Evolutionary conservation across 2,113 vertebrate genomes (phyloP).

Genomic region (Mus pahari): DNA sequence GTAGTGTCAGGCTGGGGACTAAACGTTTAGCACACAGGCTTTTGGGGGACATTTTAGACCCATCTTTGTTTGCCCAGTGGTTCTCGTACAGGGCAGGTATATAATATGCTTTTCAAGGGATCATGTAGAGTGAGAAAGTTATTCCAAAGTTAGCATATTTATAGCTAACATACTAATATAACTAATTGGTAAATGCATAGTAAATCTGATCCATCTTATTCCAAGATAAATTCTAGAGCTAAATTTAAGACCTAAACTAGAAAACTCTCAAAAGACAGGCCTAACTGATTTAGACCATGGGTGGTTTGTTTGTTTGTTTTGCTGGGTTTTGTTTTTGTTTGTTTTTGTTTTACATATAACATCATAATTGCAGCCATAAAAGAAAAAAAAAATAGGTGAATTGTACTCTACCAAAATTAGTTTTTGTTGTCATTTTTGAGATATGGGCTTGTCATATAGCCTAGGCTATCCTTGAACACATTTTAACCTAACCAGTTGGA

Average conservation of each 20-base stretch:
- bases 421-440: neutral
- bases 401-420: neutral
- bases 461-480: neutral
- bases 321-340: neutral
- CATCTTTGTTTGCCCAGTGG: neutral
- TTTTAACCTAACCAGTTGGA: neutral
- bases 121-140: neutral
- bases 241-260: conserved; percentile 4
- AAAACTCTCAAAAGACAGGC: neutral
- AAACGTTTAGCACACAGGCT: no score
- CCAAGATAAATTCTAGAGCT: conserved; percentile 21
- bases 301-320: neutral
- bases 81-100: neutral
- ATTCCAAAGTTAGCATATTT: neutral
- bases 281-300: neutral
- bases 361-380: neutral
- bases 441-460: neutral
- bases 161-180: neutral
- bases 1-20: neutral
- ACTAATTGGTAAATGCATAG: neutral
- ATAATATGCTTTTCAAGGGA: neutral
- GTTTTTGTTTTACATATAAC: neutral
- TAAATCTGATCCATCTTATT: neutral
- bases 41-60: neutral
- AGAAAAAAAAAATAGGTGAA: neutral